Evolutionary conservation across 2,113 vertebrate genomes (phyloP).

Genomic region (Urocitellus parryii): DNA sequence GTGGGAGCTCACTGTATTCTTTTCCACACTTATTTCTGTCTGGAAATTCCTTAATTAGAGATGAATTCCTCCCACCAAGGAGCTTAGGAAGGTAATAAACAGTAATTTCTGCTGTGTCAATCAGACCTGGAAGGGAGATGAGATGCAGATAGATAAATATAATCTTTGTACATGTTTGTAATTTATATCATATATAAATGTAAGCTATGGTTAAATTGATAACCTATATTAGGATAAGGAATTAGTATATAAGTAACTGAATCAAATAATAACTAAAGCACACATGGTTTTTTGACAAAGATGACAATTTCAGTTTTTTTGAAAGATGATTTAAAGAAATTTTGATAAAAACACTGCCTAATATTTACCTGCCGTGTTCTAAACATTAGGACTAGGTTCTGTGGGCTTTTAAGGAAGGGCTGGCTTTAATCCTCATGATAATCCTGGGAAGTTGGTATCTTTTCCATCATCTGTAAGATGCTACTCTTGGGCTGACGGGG

Average conservation of each 20-base stretch:
- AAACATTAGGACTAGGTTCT: not conserved
- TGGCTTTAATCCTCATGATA: not conserved
- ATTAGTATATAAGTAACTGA: not conserved
- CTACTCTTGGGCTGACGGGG: not conserved
- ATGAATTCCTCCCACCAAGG: not conserved
- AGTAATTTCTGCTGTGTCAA: not conserved
- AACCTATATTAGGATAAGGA: not conserved
- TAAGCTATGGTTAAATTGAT: not conserved
- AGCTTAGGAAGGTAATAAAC: constrained; percentile 56
- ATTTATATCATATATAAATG: not conserved
- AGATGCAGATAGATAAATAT: not conserved
- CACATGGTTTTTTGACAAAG: not conserved
- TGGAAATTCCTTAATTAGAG: constrained; percentile 58
- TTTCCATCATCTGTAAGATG: not conserved
- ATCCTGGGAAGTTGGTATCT: not conserved
- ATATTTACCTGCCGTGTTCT: not conserved
- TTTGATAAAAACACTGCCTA: constrained; percentile 8
- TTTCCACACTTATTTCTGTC: not conserved
- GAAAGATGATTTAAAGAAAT: constrained; percentile 12
- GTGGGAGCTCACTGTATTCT: not conserved
- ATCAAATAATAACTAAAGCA: constrained; percentile 16
- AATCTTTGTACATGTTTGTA: not conserved
- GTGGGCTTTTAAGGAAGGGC: not conserved
- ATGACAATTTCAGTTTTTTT: constrained; percentile 10
- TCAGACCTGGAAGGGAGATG: not conserved